Evolutionary conservation across 2,113 vertebrate genomes (phyloP).

Genomic region (Rhizomys pruinosus): DNA sequence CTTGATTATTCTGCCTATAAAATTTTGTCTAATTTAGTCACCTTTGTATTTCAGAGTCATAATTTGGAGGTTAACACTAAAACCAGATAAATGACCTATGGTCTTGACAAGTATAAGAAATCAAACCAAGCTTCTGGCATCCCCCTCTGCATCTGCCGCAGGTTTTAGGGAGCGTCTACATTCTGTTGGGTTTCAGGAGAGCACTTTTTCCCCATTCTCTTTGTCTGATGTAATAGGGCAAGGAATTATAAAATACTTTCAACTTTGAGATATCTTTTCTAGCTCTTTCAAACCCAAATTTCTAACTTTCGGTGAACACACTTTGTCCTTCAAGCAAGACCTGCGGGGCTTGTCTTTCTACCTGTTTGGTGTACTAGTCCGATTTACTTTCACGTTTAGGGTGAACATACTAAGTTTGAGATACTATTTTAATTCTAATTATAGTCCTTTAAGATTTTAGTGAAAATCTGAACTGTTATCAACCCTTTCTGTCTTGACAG

Average conservation of each 20-base stretch:
- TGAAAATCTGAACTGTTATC: background rate
- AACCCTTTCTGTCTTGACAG: background rate
- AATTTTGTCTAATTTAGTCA: background rate
- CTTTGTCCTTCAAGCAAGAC: conserved; percentile 35
- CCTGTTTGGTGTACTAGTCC: background rate
- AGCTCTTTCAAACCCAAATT: conserved; percentile 52
- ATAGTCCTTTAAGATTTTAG: background rate
- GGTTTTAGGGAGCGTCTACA: background rate
- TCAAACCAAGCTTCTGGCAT: background rate
- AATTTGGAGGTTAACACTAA: conserved; percentile 25
- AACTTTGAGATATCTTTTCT: background rate
- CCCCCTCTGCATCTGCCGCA: background rate
- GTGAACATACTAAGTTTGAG: background rate
- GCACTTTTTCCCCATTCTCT: too few species aligned
- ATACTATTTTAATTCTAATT: background rate
- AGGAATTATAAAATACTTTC: conserved; percentile 55
- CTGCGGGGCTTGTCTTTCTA: background rate
- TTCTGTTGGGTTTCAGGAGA: background rate
- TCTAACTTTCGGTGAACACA: conserved; percentile 31
- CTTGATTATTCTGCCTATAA: background rate
- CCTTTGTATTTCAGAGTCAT: background rate
- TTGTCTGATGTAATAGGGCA: conserved; percentile 17
- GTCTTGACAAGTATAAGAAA: background rate
- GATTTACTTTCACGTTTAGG: background rate
- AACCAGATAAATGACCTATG: conserved; percentile 7